These are phyloP conservation scores for Mycetomoellerius zeteki DNA, from an alignment of 1,140 invertebrate species.

Conservation along the genomic window DNA sequence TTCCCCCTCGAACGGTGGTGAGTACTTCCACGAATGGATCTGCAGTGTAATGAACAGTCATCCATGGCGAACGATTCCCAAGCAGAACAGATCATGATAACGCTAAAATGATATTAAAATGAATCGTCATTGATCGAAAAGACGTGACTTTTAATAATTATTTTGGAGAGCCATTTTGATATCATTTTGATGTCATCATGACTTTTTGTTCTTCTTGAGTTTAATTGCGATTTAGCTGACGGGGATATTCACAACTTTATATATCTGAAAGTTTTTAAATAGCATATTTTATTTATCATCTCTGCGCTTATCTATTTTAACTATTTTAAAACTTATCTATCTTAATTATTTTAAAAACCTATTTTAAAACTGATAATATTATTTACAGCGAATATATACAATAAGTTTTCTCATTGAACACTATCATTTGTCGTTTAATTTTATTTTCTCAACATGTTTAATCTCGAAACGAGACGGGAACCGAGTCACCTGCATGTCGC, in stretches of 20 bases:
- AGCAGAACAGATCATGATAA: too few species aligned
- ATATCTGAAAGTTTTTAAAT: neutral
- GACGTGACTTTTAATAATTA: too few species aligned
- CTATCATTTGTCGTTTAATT: neutral
- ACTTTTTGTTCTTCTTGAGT: too few species aligned
- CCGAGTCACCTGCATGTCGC: neutral
- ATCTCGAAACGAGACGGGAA: neutral
- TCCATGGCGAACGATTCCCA: too few species aligned
- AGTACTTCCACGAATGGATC: conserved; percentile 43
- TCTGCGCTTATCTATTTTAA: neutral
- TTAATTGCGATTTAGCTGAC: too few species aligned
- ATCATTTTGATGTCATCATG: neutral
- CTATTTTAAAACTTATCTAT: too few species aligned
- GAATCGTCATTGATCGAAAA: too few species aligned
- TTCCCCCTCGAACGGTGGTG: conserved; percentile 35
- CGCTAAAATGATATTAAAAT: too few species aligned
- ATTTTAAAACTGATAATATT: neutral
- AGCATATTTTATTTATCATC: neutral
- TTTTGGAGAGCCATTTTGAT: neutral
- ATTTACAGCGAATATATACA: neutral
- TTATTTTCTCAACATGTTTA: neutral
- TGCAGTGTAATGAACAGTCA: too few species aligned
- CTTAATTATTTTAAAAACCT: neutral
- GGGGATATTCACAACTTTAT: neutral
- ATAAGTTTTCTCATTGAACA: neutral